Percentiles rank a stretch among this genome's conserved stretches.
These are phyloP conservation scores for Chesias legatella DNA, from an alignment of 2,888 invertebrate species.

Conservation along the genomic window DNA sequence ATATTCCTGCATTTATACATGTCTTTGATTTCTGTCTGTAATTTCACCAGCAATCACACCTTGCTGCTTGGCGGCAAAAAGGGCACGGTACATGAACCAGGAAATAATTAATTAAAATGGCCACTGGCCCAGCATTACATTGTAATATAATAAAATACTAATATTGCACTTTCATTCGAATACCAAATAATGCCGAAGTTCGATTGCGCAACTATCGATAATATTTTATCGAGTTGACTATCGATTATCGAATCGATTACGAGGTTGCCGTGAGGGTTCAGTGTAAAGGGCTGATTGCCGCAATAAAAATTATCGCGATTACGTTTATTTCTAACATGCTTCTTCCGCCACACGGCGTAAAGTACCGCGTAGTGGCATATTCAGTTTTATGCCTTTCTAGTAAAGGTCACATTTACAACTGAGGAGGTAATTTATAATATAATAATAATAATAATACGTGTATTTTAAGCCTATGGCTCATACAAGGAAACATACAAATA, in stretches of 20 bases:
- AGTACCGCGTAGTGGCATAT: constrained; percentile 8
- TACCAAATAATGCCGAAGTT: constrained; percentile 8
- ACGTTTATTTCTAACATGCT: constrained; percentile 30
- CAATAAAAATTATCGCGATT: constrained; percentile 35
- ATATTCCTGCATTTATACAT: too few relatives aligned
- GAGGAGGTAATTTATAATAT: too few relatives aligned
- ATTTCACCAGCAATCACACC: too few relatives aligned
- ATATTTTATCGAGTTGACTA: constrained; percentile 4
- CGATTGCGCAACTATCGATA: constrained; percentile 17
- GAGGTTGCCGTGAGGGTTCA: constrained; percentile 32
- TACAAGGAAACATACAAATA: too few relatives aligned
- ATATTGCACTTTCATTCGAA: constrained; percentile 7
- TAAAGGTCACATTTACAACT: too few relatives aligned
- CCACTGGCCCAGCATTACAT: too few relatives aligned
- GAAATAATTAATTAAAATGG: too few relatives aligned
- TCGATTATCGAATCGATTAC: constrained; percentile 33
- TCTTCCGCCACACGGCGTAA: constrained; percentile 24
- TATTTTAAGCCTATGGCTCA: too few relatives aligned
- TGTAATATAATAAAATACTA: not conserved
- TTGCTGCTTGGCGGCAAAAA: too few relatives aligned
- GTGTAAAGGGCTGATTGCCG: constrained; percentile 37
- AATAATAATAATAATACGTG: too few relatives aligned
- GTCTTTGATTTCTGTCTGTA: too few relatives aligned
- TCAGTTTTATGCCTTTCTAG: constrained; percentile 1
- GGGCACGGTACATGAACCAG: constrained; percentile 1